These are phyloP conservation scores for Ischnus inquisitorius DNA, from an alignment of 2,888 invertebrate genomes.

Conservation along the genomic window DNA sequence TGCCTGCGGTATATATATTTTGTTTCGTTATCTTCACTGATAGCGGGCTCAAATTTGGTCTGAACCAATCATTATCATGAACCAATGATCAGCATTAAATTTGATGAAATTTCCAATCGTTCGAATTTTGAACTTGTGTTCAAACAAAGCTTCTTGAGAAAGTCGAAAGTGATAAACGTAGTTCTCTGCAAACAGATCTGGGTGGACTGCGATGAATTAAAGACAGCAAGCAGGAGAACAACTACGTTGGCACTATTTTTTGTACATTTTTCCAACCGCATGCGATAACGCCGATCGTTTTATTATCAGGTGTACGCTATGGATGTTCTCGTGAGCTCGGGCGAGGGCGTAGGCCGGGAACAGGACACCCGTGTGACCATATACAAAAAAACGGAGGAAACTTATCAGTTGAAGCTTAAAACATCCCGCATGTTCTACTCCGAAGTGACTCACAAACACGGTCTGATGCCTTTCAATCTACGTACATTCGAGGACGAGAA, in stretches of 20 bases:
- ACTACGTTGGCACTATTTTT: too few relatives aligned
- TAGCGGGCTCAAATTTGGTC: not conserved
- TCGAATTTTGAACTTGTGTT: too few relatives aligned
- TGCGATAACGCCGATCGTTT: conserved; percentile 8
- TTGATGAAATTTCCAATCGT: too few relatives aligned
- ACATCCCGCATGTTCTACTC: conserved; percentile 96
- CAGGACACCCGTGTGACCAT: conserved; percentile 98
- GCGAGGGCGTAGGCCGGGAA: conserved; percentile 97
- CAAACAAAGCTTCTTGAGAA: too few relatives aligned
- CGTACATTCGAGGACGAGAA: conserved; percentile 98
- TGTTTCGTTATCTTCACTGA: not conserved
- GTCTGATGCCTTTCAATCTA: conserved; percentile 98
- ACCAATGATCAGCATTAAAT: too few relatives aligned
- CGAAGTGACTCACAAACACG: conserved; percentile 96
- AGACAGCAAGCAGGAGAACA: too few relatives aligned
- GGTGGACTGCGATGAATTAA: too few relatives aligned
- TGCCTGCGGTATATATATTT: not conserved
- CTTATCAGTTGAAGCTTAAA: conserved; percentile 98
- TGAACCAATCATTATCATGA: too few relatives aligned
- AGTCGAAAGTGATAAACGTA: too few relatives aligned
- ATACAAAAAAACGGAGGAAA: conserved; percentile 99
- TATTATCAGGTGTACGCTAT: conserved; percentile 92
- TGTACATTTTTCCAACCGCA: too few relatives aligned
- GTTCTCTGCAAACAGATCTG: too few relatives aligned
- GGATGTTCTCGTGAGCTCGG: conserved; percentile 98